Conservation (phyloP, 2,888 invertebrate species). For the Laspeyria flexula region DNA sequence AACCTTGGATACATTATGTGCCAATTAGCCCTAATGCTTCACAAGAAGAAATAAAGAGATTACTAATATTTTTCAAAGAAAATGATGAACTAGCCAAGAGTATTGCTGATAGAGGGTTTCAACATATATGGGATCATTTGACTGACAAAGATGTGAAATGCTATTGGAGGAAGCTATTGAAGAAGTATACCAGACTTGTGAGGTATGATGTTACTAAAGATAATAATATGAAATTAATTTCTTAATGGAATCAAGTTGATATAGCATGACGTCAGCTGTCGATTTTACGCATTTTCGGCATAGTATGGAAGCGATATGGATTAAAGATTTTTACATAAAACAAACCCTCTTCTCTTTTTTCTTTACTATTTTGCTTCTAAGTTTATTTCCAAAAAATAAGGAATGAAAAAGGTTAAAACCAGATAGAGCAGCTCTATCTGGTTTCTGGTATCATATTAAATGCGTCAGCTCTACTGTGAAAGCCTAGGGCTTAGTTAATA, state of each 20-base stretch:
- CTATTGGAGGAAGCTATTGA: constrained; percentile 94
- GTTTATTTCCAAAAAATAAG: no score
- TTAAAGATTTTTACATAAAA: no score
- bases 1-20: constrained; percentile 98
- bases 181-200: constrained; percentile 90
- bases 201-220: constrained; percentile 88
- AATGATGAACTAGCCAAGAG: constrained; percentile 91
- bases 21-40: constrained; percentile 90
- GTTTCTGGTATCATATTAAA: no score
- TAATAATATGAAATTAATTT: constrained; percentile 71
- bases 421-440: no score
- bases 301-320: no score
- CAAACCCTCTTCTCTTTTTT: no score
- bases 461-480: no score
- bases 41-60: constrained; percentile 89
- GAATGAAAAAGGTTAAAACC: no score
- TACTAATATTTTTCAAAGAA: constrained; percentile 91
- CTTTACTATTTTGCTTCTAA: no score
- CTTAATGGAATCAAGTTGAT: constrained; percentile 6
- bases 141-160: constrained; percentile 93
- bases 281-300: no score
- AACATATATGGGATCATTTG: constrained; percentile 94
- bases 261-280: no score
- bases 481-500: no score
- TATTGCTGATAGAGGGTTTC: constrained; percentile 93